A percentile compares a stretch with the other conserved stretches of the same genome.
Conservation (phyloP, 2,888 invertebrate species). For the Dryadula phaetusa region DNA sequence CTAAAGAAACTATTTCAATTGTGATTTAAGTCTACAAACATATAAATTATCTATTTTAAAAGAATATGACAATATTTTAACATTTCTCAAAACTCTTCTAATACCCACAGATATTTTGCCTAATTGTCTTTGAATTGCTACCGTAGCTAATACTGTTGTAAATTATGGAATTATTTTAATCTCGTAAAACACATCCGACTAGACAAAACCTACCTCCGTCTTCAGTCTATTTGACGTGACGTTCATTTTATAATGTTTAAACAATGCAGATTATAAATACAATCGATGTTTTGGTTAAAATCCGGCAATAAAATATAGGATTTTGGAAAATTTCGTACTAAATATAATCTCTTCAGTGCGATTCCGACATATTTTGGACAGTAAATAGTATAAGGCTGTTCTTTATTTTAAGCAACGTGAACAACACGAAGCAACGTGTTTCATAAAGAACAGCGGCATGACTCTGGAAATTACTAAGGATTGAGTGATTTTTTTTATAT, state of each 20-base stretch:
- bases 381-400: neutral
- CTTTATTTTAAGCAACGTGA: no score
- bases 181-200: constrained; percentile 42
- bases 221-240: constrained; percentile 22
- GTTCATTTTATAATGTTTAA: constrained; percentile 4
- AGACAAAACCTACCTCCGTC: constrained; percentile 4
- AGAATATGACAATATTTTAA: neutral
- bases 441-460: neutral
- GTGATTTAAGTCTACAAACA: neutral
- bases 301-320: constrained; percentile 21
- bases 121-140: constrained; percentile 29
- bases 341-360: neutral
- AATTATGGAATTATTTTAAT: constrained; percentile 42
- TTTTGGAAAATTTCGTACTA: neutral
- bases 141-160: constrained; percentile 32
- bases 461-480: neutral
- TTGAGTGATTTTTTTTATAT: neutral
- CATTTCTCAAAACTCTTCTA: neutral
- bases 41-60: neutral
- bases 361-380: constrained; percentile 1
- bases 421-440: neutral
- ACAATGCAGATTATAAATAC: constrained; percentile 27
- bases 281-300: constrained; percentile 12
- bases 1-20: neutral
- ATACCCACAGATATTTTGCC: neutral